Evolutionary conservation across 1,140 invertebrate species (phyloP).

Genomic region (Kradibia gibbosae): DNA sequence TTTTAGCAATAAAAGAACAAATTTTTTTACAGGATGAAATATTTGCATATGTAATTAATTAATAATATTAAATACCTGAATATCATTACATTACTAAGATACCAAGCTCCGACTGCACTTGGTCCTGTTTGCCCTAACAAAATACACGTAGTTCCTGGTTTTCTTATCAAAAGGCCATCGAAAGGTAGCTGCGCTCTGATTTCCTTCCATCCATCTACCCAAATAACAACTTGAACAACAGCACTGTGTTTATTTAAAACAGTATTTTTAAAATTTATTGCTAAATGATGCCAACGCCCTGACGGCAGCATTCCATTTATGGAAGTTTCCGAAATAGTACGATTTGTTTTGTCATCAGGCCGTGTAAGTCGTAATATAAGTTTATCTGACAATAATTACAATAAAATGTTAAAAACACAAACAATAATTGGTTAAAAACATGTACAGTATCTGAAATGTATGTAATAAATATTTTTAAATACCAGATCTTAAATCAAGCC

Average conservation of each 20-base stretch:
- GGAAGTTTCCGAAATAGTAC: slow-evolving; percentile 74
- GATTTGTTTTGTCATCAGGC: slow-evolving; percentile 73
- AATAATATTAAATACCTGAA: slow-evolving; percentile 62
- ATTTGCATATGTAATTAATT: neutral
- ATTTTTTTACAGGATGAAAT: too few species aligned
- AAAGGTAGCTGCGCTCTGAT: slow-evolving; percentile 70
- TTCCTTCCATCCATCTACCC: slow-evolving; percentile 74
- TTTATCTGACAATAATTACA: slow-evolving; percentile 66
- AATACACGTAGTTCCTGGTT: slow-evolving; percentile 71
- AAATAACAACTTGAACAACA: slow-evolving; percentile 74
- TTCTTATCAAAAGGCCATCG: slow-evolving; percentile 71
- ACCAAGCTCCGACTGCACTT: slow-evolving; percentile 69
- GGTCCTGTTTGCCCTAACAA: slow-evolving; percentile 71
- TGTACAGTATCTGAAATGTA: neutral
- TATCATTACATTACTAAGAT: slow-evolving; percentile 73
- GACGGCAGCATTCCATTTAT: slow-evolving; percentile 71
- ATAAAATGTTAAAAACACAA: neutral
- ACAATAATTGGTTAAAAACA: too few species aligned
- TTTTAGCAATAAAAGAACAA: too few species aligned
- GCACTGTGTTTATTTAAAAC: slow-evolving; percentile 75
- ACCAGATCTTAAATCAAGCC: slow-evolving; percentile 73
- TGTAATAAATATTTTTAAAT: slow-evolving; percentile 47
- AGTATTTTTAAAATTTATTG: slow-evolving; percentile 76
- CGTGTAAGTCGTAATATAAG: slow-evolving; percentile 73
- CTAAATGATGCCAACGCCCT: slow-evolving; percentile 76